Evolutionary conservation across 1,140 invertebrate species (phyloP).

Genomic region (Anagrus nilaparvatae): DNA sequence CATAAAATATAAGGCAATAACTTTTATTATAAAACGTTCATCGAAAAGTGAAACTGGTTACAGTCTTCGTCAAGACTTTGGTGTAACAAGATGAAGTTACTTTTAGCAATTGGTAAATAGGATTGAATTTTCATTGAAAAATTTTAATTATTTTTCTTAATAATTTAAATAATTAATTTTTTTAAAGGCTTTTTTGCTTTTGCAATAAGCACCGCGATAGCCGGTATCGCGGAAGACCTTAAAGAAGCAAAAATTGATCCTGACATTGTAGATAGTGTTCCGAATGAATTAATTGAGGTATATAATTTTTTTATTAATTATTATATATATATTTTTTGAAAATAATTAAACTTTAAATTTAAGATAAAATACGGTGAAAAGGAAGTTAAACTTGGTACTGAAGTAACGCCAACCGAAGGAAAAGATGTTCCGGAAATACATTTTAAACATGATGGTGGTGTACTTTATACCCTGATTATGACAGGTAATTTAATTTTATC

Average conservation of each 20-base stretch:
- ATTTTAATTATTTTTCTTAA: slow-evolving; percentile 1
- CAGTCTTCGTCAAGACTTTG: slow-evolving; percentile 7
- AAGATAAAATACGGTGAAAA: slow-evolving; percentile 39
- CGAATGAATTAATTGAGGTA: slow-evolving; percentile 38
- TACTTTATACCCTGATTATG: slow-evolving; percentile 52
- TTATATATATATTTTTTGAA: background rate
- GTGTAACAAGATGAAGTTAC: slow-evolving; percentile 23
- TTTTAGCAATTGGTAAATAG: slow-evolving; percentile 18
- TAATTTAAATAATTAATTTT: background rate
- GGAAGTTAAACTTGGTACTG: slow-evolving; percentile 43
- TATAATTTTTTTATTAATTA: slow-evolving; percentile 5
- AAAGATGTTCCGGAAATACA: slow-evolving; percentile 36
- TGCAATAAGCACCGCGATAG: slow-evolving; percentile 16
- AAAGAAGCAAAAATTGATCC: slow-evolving; percentile 40
- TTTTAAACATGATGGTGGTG: slow-evolving; percentile 40
- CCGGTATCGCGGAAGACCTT: slow-evolving; percentile 30
- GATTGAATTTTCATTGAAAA: background rate
- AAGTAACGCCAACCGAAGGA: slow-evolving; percentile 42
- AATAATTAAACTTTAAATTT: slow-evolving; percentile 9
- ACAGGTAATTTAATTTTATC: slow-evolving; percentile 35
- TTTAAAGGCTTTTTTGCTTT: slow-evolving; percentile 28
- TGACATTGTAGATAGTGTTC: slow-evolving; percentile 40
- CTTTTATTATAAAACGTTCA: no score
- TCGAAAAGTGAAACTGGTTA: slow-evolving; percentile 5
- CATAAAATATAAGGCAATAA: no score